A percentile compares a stretch with the other conserved stretches of the same genome.
phyloP scores from a whole-genome alignment of 2,888 invertebrate species.

The Pachydiplax longipennis region DNA sequence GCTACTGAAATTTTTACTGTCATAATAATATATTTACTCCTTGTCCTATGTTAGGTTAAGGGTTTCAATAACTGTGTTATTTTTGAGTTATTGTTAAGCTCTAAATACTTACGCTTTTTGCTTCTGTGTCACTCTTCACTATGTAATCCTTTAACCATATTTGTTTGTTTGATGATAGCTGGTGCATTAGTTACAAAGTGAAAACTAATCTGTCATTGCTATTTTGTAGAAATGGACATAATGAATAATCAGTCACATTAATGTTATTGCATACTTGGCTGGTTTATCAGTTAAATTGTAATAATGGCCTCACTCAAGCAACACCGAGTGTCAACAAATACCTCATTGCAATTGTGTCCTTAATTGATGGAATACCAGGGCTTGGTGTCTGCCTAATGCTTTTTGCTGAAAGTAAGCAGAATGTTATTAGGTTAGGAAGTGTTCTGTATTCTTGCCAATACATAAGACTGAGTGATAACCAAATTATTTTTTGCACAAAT shows the following conservation, averaged over 20 bases:
- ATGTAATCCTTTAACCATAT: too few relatives aligned
- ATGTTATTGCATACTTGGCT: background rate
- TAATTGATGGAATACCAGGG: background rate
- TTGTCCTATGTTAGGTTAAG: too few relatives aligned
- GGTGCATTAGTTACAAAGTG: background rate
- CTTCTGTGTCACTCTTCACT: too few relatives aligned
- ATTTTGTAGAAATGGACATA: background rate
- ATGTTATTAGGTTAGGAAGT: background rate
- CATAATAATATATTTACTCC: too few relatives aligned
- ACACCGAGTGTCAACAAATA: background rate
- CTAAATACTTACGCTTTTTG: too few relatives aligned
- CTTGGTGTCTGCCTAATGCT: background rate
- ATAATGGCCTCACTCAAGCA: background rate
- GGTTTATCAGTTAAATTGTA: background rate
- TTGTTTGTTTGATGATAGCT: too few relatives aligned
- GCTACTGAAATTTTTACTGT: too few relatives aligned
- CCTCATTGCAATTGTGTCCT: conserved; percentile 2
- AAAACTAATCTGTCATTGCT: background rate
- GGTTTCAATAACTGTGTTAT: too few relatives aligned
- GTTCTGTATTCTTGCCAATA: conserved; percentile 17
- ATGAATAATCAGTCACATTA: background rate
- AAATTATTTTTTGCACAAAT: conserved; percentile 38
- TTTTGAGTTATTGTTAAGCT: too few relatives aligned
- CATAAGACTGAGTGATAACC: conserved; percentile 39
- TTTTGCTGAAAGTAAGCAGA: conserved; percentile 7